A percentile compares a stretch with the other conserved stretches of the same genome.
Evolutionary conservation across 2,888 invertebrate genomes (phyloP).

Genomic region (Spilosoma lubricipeda): DNA sequence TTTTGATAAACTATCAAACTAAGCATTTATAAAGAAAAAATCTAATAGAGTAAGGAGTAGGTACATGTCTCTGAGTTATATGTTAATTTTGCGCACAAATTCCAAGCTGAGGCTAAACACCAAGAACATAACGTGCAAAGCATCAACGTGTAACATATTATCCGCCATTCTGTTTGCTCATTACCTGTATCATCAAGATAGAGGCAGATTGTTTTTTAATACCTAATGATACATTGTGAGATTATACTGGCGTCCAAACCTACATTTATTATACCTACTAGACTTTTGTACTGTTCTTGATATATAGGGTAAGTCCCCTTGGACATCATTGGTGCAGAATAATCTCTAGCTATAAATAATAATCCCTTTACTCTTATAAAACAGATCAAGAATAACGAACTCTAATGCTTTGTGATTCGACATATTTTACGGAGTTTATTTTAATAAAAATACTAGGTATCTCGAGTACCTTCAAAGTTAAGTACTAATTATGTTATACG

Average conservation of each 20-base stretch:
- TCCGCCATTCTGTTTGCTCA: constrained; percentile 9
- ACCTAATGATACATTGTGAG: not conserved
- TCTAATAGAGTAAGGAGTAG: too few species aligned
- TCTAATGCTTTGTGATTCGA: too few species aligned
- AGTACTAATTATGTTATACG: not conserved
- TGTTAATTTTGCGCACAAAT: not conserved
- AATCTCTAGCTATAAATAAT: too few species aligned
- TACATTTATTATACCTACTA: not conserved
- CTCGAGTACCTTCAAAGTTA: too few species aligned
- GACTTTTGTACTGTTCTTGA: not conserved
- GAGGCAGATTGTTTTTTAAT: constrained; percentile 16
- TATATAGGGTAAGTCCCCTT: not conserved
- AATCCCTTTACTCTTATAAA: too few species aligned
- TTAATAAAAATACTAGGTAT: too few species aligned
- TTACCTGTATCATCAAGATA: constrained; percentile 16
- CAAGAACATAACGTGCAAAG: not conserved
- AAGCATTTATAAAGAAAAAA: too few species aligned
- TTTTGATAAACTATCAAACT: not conserved
- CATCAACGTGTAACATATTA: not conserved
- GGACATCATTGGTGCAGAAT: not conserved
- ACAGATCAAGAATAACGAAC: too few species aligned
- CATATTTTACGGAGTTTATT: too few species aligned
- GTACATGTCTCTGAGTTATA: not conserved
- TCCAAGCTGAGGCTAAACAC: not conserved
- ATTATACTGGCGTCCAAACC: not conserved